Evolutionary conservation across 2,888 invertebrate genomes (phyloP).

Genomic region (Tridacna gigas): DNA sequence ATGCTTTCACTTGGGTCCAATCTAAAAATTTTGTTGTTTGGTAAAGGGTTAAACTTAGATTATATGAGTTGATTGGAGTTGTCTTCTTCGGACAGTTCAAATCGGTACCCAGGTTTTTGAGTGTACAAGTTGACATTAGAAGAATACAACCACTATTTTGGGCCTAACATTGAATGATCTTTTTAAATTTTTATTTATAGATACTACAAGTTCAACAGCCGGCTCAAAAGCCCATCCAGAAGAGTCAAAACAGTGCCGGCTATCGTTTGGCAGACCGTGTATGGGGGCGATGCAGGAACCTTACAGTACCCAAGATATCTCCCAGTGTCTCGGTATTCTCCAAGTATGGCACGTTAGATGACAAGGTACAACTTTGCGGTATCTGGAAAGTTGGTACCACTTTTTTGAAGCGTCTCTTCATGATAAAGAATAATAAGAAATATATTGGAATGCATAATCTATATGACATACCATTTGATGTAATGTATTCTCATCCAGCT

Average conservation of each 20-base stretch:
- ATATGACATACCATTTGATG: slow-evolving; percentile 39
- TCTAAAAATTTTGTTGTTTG: too few species aligned
- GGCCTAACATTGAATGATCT: too few species aligned
- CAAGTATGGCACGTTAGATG: slow-evolving; percentile 4
- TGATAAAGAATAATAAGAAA: slow-evolving; percentile 25
- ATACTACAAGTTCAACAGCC: too few species aligned
- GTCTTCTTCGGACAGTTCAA: too few species aligned
- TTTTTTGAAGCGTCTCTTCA: slow-evolving; percentile 43
- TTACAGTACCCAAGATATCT: not conserved
- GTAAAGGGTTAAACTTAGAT: too few species aligned
- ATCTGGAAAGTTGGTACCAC: slow-evolving; percentile 57
- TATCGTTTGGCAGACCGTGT: not conserved
- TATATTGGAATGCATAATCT: slow-evolving; percentile 33
- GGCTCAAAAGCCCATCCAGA: too few species aligned
- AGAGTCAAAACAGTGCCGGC: not conserved
- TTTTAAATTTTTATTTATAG: too few species aligned
- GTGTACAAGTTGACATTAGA: too few species aligned
- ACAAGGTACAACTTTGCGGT: slow-evolving; percentile 32
- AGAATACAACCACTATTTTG: too few species aligned
- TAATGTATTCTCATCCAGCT: slow-evolving; percentile 3
- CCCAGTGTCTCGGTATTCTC: slow-evolving; percentile 7
- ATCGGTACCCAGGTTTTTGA: too few species aligned
- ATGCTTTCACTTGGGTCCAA: too few species aligned
- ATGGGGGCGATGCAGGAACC: not conserved
- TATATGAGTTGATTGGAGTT: too few species aligned